A percentile compares a stretch with the other conserved stretches of the same genome.
phyloP scores from a whole-genome alignment of 2,113 vertebrate genomes.

The Oryzias javanicus region DNA sequence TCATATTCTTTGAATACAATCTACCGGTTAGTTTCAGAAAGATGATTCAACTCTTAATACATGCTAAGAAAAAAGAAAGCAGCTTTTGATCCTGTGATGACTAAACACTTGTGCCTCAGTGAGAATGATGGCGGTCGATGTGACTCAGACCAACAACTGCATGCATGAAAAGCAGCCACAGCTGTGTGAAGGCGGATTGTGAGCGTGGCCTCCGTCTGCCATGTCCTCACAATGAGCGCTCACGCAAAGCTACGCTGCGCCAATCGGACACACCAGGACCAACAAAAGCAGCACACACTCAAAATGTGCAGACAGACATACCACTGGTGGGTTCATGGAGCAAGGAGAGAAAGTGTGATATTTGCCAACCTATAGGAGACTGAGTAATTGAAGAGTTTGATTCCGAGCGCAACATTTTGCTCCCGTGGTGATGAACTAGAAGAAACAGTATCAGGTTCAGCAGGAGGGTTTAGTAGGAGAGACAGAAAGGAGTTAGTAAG shows the following conservation, averaged over 20 bases:
- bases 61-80: slow-evolving; percentile 32
- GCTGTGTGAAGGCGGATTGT: slow-evolving; percentile 54
- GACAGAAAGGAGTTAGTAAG: slow-evolving; percentile 39
- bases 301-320: slow-evolving; percentile 78
- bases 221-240: slow-evolving; percentile 71
- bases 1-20: not conserved
- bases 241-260: slow-evolving; percentile 31
- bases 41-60: slow-evolving; percentile 19
- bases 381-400: slow-evolving; percentile 99
- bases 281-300: slow-evolving; percentile 64
- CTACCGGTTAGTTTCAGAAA: slow-evolving; percentile 51
- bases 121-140: slow-evolving; percentile 24
- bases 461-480: slow-evolving; percentile 56
- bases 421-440: slow-evolving; percentile 99
- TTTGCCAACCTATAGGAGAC: slow-evolving; percentile 99
- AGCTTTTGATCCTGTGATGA: not conserved
- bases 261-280: slow-evolving; percentile 43
- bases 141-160: slow-evolving; percentile 50
- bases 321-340: slow-evolving; percentile 79
- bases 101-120: slow-evolving; percentile 9
- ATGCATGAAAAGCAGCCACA: slow-evolving; percentile 65
- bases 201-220: slow-evolving; percentile 74
- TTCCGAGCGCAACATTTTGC: slow-evolving; percentile 99
- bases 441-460: slow-evolving; percentile 90
- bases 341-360: slow-evolving; percentile 89